Evolutionary conservation across 2,888 invertebrate genomes (phyloP).

Genomic region (Trachelus stipa): DNA sequence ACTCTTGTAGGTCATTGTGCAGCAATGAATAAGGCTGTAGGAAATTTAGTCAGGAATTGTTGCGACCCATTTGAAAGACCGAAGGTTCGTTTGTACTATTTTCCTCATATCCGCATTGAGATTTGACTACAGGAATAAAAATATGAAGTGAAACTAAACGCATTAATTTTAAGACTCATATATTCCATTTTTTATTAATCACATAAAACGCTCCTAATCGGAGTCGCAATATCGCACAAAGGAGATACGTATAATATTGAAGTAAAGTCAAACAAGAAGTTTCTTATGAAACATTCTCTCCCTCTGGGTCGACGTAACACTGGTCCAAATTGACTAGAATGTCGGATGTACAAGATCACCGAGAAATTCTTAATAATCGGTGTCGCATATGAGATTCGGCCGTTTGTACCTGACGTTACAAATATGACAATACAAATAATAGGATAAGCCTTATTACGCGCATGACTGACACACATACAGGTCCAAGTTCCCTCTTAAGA

Average conservation of each 20-base stretch:
- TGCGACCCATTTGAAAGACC: background rate
- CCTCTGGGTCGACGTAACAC: background rate
- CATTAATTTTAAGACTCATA: background rate
- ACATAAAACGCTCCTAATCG: background rate
- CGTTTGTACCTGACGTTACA: background rate
- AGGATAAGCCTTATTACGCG: background rate
- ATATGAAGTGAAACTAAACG: background rate
- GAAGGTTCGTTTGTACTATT: background rate
- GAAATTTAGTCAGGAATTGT: background rate
- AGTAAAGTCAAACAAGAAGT: background rate
- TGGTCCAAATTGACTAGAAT: background rate
- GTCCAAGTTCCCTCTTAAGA: background rate
- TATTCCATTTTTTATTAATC: background rate
- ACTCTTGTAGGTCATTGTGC: background rate
- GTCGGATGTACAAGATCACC: background rate
- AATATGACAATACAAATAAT: background rate
- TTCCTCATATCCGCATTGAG: background rate
- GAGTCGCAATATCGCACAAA: background rate
- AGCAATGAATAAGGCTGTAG: background rate
- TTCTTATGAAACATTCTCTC: background rate
- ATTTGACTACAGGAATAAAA: background rate
- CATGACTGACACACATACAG: background rate
- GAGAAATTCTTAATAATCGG: background rate
- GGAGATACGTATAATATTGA: background rate
- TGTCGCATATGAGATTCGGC: background rate